These are phyloP conservation scores for Nasua narica DNA, from an alignment of 2,797 vertebrate species.

Conservation along the genomic window DNA sequence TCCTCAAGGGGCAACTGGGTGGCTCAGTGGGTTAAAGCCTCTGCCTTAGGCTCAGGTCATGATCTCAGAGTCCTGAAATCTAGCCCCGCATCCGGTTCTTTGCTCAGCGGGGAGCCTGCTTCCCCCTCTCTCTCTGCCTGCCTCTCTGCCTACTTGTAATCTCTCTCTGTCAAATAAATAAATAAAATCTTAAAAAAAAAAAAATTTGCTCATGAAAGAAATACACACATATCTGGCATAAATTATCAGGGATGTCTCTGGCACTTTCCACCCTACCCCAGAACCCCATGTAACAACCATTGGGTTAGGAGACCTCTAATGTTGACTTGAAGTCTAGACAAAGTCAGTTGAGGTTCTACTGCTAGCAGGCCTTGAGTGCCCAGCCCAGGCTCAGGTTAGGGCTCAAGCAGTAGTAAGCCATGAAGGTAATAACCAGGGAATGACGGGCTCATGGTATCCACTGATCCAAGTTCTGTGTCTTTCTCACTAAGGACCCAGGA, in stretches of 20 bases:
- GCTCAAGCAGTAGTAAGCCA: neutral
- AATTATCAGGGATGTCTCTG: neutral
- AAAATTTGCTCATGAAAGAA: too few species aligned
- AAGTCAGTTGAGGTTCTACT: neutral
- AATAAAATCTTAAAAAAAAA: too few species aligned
- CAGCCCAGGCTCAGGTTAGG: neutral
- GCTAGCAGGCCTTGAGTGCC: neutral
- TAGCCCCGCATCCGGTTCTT: too few species aligned
- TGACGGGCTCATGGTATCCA: too few species aligned
- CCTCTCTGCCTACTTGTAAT: too few species aligned
- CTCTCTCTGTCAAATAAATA: too few species aligned
- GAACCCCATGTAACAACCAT: neutral
- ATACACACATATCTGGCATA: neutral
- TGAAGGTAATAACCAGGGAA: neutral
- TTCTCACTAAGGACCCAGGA: neutral
- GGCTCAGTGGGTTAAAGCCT: too few species aligned
- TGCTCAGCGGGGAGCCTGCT: too few species aligned
- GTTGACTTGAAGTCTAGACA: neutral
- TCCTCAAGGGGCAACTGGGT: too few species aligned
- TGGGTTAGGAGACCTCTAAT: neutral
- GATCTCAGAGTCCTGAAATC: too few species aligned
- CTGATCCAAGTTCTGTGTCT: neutral
- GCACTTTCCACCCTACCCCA: neutral
- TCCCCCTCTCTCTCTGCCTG: too few species aligned
- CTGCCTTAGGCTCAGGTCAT: too few species aligned